Evolutionary conservation across 2,797 vertebrate species (phyloP), one percentile per base, ranked within the genome.

Genomic region (Pteropus rufus): DNA sequence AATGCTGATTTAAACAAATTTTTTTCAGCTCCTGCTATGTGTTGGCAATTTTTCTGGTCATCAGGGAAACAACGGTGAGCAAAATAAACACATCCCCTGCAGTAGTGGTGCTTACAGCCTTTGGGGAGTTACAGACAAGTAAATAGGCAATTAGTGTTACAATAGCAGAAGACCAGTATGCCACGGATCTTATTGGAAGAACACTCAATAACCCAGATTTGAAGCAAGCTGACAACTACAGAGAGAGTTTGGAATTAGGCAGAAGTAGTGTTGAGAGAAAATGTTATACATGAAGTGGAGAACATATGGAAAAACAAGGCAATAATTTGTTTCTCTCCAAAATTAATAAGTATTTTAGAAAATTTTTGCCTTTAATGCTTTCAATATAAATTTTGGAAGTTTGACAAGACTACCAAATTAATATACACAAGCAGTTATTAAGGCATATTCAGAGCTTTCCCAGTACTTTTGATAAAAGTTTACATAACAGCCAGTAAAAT

Each of bases 21-120:
- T 94, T 95, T 81, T 85, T 92, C 60, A 44, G 10, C 41, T 95
- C 92, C 92, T 97, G 96, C 93, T 96, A 62, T 91, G 92, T 85
- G 81, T 81, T 94, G 77, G 26, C 64, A 76, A 2, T 75, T 93
- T 15, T 77, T 93, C 31, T 93, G 52, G 12, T 34, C 44, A 60
- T 91, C 16, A 41, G 29, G 36, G 31, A 84, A 93, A 80, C 16
- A 34, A 5, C 31, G 34, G 39, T 81, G 31, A 83, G 49, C 80
- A 94, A 60, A 73, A 26, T 64, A 76, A 87, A 62, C 36, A 86
- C 26, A 91, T 19, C 14, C n/a, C 44, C 36, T 29, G 5, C 8
- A 41, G 0, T 3, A 3, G 46, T 39, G 21, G 6, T n/a, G 6
- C 18, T 69, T 44, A 21, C 7, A 64, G 10, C 67, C 64, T 88